These are phyloP conservation scores for Drosophila greeni DNA, from an alignment of 2,888 invertebrate species.

Conservation along the genomic window DNA sequence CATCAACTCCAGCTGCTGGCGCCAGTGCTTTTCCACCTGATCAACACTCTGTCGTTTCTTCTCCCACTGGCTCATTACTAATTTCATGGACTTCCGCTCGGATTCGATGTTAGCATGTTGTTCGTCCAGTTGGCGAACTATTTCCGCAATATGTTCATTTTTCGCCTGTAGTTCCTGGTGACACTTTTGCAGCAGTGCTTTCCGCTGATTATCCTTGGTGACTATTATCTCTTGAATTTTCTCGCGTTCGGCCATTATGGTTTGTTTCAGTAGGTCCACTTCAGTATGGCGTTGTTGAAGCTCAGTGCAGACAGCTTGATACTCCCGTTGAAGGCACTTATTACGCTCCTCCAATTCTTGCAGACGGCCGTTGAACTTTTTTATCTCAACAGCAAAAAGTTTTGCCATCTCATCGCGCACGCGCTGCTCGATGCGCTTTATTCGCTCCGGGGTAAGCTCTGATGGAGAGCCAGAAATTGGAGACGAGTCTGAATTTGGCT, in stretches of 20 bases:
- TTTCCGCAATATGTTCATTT: conserved; percentile 77
- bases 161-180: conserved; percentile 78
- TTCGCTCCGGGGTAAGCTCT: conserved; percentile 74
- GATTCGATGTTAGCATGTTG: conserved; percentile 77
- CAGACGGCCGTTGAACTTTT: conserved; percentile 79
- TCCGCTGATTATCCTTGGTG: conserved; percentile 72
- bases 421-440: conserved; percentile 77
- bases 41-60: conserved; percentile 80
- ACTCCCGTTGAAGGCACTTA: conserved; percentile 65
- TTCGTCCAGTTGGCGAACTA: conserved; percentile 73
- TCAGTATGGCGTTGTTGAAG: conserved; percentile 74
- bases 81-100: conserved; percentile 79
- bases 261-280: conserved; percentile 76
- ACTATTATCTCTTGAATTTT: conserved; percentile 70
- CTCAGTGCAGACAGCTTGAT: conserved; percentile 65
- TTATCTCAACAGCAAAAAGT: conserved; percentile 83
- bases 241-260: conserved; percentile 77
- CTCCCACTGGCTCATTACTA: conserved; percentile 78
- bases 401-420: conserved; percentile 85
- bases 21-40: conserved; percentile 79
- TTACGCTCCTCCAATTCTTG: conserved; percentile 75
- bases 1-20: conserved; percentile 79
- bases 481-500: conserved; percentile 14
- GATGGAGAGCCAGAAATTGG: conserved; percentile 67
- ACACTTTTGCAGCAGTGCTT: conserved; percentile 68